Evolutionary conservation across 2,888 invertebrate species (phyloP), one percentile per base, ranked within the genome.

Genomic region (Athripsodes cinereus): DNA sequence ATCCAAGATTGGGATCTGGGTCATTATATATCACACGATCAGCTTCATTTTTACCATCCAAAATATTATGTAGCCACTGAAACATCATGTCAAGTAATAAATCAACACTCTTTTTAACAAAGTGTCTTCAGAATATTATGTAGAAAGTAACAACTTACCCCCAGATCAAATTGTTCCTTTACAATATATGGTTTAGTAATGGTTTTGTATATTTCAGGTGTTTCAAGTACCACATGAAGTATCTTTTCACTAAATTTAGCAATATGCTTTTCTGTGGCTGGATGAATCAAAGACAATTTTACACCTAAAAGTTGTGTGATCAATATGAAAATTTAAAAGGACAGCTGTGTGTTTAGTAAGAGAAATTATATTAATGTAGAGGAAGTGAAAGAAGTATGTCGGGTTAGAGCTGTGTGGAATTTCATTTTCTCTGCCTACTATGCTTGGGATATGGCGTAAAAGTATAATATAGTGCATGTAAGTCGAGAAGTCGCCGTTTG

Each of bases 1-100:
- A 98, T 0, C 97, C 96, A 62, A 74, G 84, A 48, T 83, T 81
- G 1, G 88, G 83, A 69, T 92, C 86, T 66, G 71, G 71, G 71
- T 94, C 91, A 71, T 92, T 90, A 70, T 84, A 89, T 5, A 96
- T 80, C 51, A 99, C 87, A 63, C 93, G 83, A 21, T 98, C 96
- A 1, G 80, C 77, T 77, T 99, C 99, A 50, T 88, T 85, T 71
- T 90, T 92, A 68, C 94, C 93, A 57, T 94, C 90, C 54, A 99
- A 72, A 62, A 99, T 94, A 72, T 99, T 99, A 72, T 92, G 90
- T 0, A 98, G 90, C 99, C 99, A 99, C 92, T 96, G 53, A 34
- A 46, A n/a, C n/a, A n/a, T n/a, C n/a, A n/a, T n/a, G n/a, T n/a
- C n/a, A n/a, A n/a, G n/a, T n/a, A n/a, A 60, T 2, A 46, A 50